Evolutionary conservation across 2,888 invertebrate genomes (phyloP).

Genomic region (Drosophila mulleri): DNA sequence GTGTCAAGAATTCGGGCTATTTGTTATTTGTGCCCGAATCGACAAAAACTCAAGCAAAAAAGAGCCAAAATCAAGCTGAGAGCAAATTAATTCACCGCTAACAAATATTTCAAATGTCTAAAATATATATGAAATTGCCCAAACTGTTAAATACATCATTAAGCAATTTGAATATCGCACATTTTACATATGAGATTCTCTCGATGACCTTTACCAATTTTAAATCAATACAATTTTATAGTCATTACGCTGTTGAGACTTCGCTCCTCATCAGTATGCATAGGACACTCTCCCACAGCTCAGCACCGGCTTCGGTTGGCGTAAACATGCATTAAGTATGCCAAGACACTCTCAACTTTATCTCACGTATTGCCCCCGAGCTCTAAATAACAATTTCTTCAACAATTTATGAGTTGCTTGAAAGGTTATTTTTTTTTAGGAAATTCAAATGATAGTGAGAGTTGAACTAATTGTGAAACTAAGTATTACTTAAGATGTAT

Average conservation of each 20-base stretch:
- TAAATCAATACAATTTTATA: slow-evolving; percentile 2
- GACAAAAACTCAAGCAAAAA: slow-evolving; percentile 20
- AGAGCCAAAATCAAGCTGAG: slow-evolving; percentile 11
- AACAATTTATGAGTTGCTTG: slow-evolving; percentile 16
- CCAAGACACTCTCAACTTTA: slow-evolving; percentile 8
- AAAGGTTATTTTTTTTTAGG: neutral
- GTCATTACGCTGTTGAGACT: neutral
- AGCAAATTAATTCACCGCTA: slow-evolving; percentile 29
- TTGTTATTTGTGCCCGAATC: slow-evolving; percentile 17
- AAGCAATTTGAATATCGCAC: neutral
- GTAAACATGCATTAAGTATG: slow-evolving; percentile 37
- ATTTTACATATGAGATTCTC: neutral
- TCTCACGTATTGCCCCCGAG: slow-evolving; percentile 33
- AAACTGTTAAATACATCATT: neutral
- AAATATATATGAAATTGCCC: neutral
- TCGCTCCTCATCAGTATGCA: slow-evolving; percentile 36
- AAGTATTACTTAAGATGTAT: slow-evolving; percentile 1
- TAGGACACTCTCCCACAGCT: neutral
- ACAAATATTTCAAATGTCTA: neutral
- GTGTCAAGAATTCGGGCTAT: slow-evolving; percentile 59
- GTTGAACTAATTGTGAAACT: neutral
- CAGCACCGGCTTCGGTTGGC: slow-evolving; percentile 38
- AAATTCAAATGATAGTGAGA: neutral
- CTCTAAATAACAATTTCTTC: slow-evolving; percentile 40
- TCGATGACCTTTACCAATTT: neutral